Evolutionary conservation across 2,113 vertebrate genomes (phyloP), one percentile per base, ranked within the genome.

Genomic region (Miniopterus natalensis): DNA sequence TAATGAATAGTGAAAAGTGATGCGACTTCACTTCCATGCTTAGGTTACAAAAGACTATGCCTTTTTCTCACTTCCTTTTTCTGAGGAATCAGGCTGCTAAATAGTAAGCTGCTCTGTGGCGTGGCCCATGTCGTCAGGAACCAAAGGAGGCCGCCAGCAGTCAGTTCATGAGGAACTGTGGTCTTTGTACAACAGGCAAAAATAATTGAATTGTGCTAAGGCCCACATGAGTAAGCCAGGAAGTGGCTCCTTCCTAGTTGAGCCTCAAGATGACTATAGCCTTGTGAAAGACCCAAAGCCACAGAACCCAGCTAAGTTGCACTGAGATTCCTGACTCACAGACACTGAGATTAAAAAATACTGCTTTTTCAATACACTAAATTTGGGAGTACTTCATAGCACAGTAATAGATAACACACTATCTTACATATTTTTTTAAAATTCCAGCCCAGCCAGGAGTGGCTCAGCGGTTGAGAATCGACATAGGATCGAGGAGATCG

Each of bases 21-120:
- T 10, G 45, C 8, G 59, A 94, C 53, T 96, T 79, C 57, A 65
- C 27, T 85, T 92, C 31, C 17, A 65, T 45, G 42, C 61, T 78
- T 75, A 95, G 85, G 45, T 88, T 92, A 91, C 29, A 49, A 79
- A 84, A 79, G 70, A 94, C n/a, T 25, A 42, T 80, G 36, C 49
- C 36, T 18, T 90, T 23, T 14, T 90, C 47, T 88, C 42, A 68
- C 36, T 93, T 86, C 66, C 84, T 17, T 12, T 51, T 65, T 92
- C 78, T 83, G 74, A 88, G 18, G 17, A 85, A 91, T 65, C 61
- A 80, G 68, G 63, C 42, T n/a, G 21, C 55, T 68, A 88, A 78
- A 18, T 15, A 92, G 6, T 61, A 77, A 93, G 18, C 92, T 23
- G 42, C 12, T 84, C n/a, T 74, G 14, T 68, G 21, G 45, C 61